These are phyloP conservation scores for Caenorhabditis sinica DNA, from an alignment of 2,888 invertebrate genomes.

Conservation along the genomic window DNA sequence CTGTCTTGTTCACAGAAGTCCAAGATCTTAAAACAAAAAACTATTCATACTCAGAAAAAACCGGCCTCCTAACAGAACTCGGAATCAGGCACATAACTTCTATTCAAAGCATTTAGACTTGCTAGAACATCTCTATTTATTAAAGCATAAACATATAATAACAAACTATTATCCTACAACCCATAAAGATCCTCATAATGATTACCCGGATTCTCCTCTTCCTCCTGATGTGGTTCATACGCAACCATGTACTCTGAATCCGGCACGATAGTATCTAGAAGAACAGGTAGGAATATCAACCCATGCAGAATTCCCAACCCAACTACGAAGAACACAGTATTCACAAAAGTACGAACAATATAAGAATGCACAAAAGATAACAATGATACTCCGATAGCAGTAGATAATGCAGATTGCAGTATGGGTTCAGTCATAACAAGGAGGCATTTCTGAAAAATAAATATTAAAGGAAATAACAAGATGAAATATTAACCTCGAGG, in stretches of 20 bases:
- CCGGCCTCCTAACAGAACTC: too few relatives aligned
- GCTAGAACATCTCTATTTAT: neutral
- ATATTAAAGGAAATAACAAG: neutral
- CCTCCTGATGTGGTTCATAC: conserved; percentile 55
- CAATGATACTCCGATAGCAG: conserved; percentile 78
- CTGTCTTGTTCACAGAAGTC: too few relatives aligned
- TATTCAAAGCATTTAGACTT: too few relatives aligned
- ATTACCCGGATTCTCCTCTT: conserved; percentile 18
- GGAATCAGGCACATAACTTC: too few relatives aligned
- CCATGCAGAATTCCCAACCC: conserved; percentile 79
- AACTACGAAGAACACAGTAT: conserved; percentile 81
- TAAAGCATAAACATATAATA: neutral
- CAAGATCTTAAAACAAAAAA: too few relatives aligned
- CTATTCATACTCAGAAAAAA: too few relatives aligned
- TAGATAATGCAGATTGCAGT: conserved; percentile 80
- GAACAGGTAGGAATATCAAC: conserved; percentile 79
- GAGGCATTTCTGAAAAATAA: conserved; percentile 74
- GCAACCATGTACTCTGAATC: conserved; percentile 66
- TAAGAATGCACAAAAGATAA: conserved; percentile 80
- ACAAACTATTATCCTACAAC: neutral
- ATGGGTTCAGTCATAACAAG: conserved; percentile 79
- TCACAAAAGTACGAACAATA: conserved; percentile 81
- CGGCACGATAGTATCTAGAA: conserved; percentile 76
- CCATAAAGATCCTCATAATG: conserved; percentile 54
- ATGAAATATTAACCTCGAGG: conserved; percentile 73